Conservation (phyloP, 1,140 invertebrate genomes). For the Brachionus calyciflorus region DNA sequence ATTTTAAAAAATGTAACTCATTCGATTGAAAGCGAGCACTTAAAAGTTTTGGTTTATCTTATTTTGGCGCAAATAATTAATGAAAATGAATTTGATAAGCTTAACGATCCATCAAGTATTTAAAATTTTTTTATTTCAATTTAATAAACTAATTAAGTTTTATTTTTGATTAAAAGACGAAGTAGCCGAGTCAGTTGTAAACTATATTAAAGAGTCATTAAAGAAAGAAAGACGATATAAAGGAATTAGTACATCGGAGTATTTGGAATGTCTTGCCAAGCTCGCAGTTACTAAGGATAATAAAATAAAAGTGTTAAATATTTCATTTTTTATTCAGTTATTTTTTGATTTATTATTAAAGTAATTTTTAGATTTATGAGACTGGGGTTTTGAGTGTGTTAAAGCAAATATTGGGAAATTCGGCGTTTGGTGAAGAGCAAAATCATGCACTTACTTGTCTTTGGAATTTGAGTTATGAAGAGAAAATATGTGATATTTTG, state of each 20-base stretch:
- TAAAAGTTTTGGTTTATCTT: constrained; percentile 14
- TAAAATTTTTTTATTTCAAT: not conserved
- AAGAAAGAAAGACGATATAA: constrained; percentile 19
- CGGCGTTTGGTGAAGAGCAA: not conserved
- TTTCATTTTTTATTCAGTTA: no score
- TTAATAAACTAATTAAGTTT: not conserved
- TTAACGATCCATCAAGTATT: constrained; percentile 27
- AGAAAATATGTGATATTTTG: not conserved
- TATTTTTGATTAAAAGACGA: not conserved
- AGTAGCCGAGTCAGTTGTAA: not conserved
- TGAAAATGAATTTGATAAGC: constrained; percentile 34
- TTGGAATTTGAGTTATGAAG: constrained; percentile 43
- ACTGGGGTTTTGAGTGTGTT: not conserved
- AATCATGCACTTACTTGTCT: constrained; percentile 6
- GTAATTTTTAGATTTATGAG: constrained; percentile 23
- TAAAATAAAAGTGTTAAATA: constrained; percentile 13
- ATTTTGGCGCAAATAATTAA: constrained; percentile 34
- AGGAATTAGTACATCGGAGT: constrained; percentile 24
- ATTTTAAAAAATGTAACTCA: constrained; percentile 13
- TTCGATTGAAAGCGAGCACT: constrained; percentile 2
- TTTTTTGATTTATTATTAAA: not conserved
- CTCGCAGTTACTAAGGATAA: constrained; percentile 1
- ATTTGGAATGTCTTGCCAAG: constrained; percentile 12
- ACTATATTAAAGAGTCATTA: not conserved
- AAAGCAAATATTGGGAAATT: constrained; percentile 13